Conservation (phyloP, 2,113 vertebrate species). For the Burhinus oedicnemus region DNA sequence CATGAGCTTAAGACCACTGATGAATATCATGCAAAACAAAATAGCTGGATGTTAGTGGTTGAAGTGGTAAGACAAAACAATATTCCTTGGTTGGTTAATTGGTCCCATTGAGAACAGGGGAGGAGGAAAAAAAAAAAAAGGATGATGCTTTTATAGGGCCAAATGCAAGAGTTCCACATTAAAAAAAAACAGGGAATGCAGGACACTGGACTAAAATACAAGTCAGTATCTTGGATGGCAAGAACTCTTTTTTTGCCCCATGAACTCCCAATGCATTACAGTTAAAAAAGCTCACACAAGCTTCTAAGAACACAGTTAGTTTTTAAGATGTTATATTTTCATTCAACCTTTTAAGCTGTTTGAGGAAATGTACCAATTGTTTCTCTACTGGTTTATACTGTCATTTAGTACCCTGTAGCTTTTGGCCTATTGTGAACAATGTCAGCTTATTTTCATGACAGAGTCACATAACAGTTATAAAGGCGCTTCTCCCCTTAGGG, state of each 20-base stretch:
- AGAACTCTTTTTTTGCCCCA: too few relatives aligned
- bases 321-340: conserved; percentile 34
- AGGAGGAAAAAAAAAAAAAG: too few relatives aligned
- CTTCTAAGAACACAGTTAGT: not conserved
- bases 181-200: too few relatives aligned
- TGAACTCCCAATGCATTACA: too few relatives aligned
- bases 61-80: not conserved
- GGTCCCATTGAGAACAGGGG: too few relatives aligned
- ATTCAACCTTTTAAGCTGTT: conserved; percentile 10
- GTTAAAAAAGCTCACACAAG: too few relatives aligned
- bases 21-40: not conserved
- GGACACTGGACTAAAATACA: too few relatives aligned
- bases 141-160: too few relatives aligned
- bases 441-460: not conserved
- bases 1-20: not conserved
- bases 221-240: too few relatives aligned
- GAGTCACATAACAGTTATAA: not conserved
- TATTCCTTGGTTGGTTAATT: not conserved
- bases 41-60: not conserved
- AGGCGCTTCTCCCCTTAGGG: not conserved
- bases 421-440: not conserved
- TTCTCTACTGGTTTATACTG: not conserved
- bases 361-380: not conserved
- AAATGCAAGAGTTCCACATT: too few relatives aligned
- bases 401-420: not conserved